A percentile compares a stretch with the other conserved stretches of the same genome.
These are phyloP conservation scores for Camptogramma bilineatum DNA, from an alignment of 2,888 invertebrate species.

Conservation along the genomic window DNA sequence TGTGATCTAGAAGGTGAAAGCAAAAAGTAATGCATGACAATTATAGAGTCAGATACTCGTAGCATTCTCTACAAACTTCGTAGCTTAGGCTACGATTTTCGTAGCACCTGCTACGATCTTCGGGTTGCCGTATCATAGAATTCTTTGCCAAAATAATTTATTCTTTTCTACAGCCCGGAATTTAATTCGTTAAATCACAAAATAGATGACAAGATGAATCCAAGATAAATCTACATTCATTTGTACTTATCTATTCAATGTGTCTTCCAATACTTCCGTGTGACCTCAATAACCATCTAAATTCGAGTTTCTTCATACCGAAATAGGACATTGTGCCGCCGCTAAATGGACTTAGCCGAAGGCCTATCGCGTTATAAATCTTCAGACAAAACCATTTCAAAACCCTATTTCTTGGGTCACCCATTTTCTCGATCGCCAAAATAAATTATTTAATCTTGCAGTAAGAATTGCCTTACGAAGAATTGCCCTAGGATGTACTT, in stretches of 20 bases:
- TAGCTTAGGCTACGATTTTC: not conserved
- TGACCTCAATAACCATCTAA: not conserved
- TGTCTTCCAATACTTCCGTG: not conserved
- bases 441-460: constrained; percentile 1
- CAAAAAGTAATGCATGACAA: too few relatives aligned
- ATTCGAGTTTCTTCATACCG: not conserved
- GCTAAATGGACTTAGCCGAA: constrained; percentile 10
- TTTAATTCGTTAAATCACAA: too few relatives aligned
- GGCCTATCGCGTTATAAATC: constrained; percentile 19
- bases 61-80: constrained; percentile 7
- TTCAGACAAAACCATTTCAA: constrained; percentile 17
- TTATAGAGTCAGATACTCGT: too few relatives aligned
- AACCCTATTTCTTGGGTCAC: constrained; percentile 17
- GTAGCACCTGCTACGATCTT: not conserved
- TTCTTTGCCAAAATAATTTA: too few relatives aligned
- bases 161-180: too few relatives aligned
- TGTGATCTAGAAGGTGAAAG: too few relatives aligned
- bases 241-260: not conserved
- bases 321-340: constrained; percentile 5
- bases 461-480: too few relatives aligned
- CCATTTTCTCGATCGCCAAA: constrained; percentile 12
- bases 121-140: not conserved
- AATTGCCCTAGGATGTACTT: too few relatives aligned
- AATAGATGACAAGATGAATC: too few relatives aligned
- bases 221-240: too few relatives aligned